phyloP scores from a whole-genome alignment of 2,888 invertebrate genomes.

The Drosophila eohydei region DNA sequence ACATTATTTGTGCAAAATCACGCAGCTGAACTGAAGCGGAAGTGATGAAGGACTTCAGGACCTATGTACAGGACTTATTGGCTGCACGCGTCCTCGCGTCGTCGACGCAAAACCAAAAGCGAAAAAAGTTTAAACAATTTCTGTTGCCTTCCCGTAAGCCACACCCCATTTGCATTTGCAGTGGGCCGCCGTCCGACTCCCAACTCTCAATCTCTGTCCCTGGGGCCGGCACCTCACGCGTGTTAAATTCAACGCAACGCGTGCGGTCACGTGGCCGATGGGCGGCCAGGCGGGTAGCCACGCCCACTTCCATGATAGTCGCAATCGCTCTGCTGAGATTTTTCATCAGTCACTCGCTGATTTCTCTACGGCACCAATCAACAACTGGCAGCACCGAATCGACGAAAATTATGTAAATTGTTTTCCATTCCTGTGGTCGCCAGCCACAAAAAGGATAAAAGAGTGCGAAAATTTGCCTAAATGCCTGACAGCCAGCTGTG shows the following conservation, averaged over 20 bases:
- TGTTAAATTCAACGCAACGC: slow-evolving; percentile 77
- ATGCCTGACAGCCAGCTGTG: slow-evolving; percentile 71
- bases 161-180: slow-evolving; percentile 67
- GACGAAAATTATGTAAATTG: slow-evolving; percentile 77
- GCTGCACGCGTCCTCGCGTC: slow-evolving; percentile 79
- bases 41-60: slow-evolving; percentile 80
- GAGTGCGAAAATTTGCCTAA: slow-evolving; percentile 82
- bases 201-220: slow-evolving; percentile 39
- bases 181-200: slow-evolving; percentile 2
- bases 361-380: slow-evolving; percentile 53
- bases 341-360: slow-evolving; percentile 35
- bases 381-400: slow-evolving; percentile 50
- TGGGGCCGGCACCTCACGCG: slow-evolving; percentile 63
- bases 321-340: slow-evolving; percentile 60
- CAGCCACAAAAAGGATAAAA: slow-evolving; percentile 27
- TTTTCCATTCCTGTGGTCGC: slow-evolving; percentile 43
- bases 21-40: slow-evolving; percentile 83
- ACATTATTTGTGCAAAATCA: slow-evolving; percentile 83
- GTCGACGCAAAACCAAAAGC: slow-evolving; percentile 24
- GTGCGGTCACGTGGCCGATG: slow-evolving; percentile 74
- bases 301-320: slow-evolving; percentile 77
- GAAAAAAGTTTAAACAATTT: slow-evolving; percentile 65
- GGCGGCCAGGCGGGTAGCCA: slow-evolving; percentile 31
- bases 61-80: slow-evolving; percentile 72
- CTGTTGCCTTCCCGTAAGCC: slow-evolving; percentile 31